Percentiles rank a stretch among this genome's conserved stretches.
Evolutionary conservation across 2,797 vertebrate species (phyloP).

Genomic region (Morus bassanus): DNA sequence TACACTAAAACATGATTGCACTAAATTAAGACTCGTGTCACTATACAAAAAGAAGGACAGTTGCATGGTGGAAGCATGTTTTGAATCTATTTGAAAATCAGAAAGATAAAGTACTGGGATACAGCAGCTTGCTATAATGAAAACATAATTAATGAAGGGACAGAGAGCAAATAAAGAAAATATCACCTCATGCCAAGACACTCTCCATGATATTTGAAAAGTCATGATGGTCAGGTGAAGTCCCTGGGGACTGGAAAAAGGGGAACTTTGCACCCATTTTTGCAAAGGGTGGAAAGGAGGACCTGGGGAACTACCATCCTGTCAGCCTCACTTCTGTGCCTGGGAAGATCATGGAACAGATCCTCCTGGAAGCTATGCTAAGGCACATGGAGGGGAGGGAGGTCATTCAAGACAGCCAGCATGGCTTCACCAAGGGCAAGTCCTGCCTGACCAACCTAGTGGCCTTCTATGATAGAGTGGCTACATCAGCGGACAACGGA

Average conservation of each 20-base stretch:
- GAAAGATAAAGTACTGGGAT: neutral
- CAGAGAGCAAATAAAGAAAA: neutral
- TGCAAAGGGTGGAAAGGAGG: neutral
- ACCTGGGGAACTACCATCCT: neutral
- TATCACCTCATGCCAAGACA: neutral
- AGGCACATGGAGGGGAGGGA: neutral
- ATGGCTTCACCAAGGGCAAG: too few species aligned
- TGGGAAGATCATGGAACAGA: neutral
- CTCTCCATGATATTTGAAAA: neutral
- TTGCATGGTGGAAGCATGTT: neutral
- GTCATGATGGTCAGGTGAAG: neutral
- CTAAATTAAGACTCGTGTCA: neutral
- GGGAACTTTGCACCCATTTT: neutral
- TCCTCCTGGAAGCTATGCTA: neutral
- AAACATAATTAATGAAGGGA: neutral
- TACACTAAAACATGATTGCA: neutral
- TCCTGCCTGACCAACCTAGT: too few species aligned
- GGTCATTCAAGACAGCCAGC: too few species aligned
- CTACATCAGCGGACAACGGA: too few species aligned
- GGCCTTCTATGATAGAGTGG: neutral
- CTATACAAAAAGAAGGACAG: neutral
- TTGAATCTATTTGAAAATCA: neutral
- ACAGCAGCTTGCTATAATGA: neutral
- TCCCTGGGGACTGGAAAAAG: neutral
- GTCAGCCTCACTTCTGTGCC: neutral